Evolutionary conservation across 2,888 invertebrate species (phyloP).

Genomic region (Mesochorus sp.): DNA sequence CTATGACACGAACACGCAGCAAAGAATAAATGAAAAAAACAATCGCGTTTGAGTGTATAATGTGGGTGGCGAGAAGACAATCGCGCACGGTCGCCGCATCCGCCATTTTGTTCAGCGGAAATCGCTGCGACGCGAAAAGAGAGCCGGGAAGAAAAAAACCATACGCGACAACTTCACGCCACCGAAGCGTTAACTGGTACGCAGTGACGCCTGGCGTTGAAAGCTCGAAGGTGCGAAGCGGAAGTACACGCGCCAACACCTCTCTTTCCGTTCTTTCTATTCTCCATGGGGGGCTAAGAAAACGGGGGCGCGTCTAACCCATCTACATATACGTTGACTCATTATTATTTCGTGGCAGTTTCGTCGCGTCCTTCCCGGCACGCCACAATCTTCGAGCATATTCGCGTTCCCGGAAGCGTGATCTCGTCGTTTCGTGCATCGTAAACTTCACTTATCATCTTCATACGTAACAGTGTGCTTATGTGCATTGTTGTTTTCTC

Average conservation of each 20-base stretch:
- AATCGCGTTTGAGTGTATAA: no score
- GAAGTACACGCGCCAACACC: conserved; percentile 78
- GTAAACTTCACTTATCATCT: not conserved
- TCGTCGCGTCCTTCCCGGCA: conserved; percentile 23
- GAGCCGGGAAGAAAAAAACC: not conserved
- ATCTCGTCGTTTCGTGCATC: conserved; percentile 23
- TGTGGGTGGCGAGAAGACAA: no score
- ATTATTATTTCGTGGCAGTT: conserved; percentile 70
- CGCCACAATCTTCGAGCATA: no score
- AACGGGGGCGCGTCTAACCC: not conserved
- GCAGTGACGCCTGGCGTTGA: conserved; percentile 62
- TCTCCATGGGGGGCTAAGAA: conserved; percentile 39
- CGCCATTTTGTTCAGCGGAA: conserved; percentile 36
- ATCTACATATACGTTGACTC: conserved; percentile 18
- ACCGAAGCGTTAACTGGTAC: conserved; percentile 27
- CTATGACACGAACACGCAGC: no score
- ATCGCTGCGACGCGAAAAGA: conserved; percentile 18
- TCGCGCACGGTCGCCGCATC: conserved; percentile 34
- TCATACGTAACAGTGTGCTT: not conserved
- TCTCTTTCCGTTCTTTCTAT: no score
- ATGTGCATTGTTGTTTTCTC: not conserved
- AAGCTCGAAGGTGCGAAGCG: conserved; percentile 74
- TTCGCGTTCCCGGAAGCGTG: conserved; percentile 43
- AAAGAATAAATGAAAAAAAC: no score
- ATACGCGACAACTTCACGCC: conserved; percentile 24